Percentiles rank a stretch among this genome's conserved stretches.
Conservation (phyloP, 2,113 vertebrate species). For the Parotia lawesii region DNA sequence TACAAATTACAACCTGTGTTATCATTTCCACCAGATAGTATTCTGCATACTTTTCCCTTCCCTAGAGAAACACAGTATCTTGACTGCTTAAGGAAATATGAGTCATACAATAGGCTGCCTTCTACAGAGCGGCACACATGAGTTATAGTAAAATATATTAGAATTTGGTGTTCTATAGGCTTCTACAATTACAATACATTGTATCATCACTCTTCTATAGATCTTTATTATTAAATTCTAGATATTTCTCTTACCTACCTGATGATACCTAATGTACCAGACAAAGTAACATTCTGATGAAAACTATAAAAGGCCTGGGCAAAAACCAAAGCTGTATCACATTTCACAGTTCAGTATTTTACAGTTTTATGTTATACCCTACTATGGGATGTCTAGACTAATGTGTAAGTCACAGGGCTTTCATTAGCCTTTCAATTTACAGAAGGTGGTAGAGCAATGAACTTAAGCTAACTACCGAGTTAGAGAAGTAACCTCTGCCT, state of each 20-base stretch:
- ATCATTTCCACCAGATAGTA: constrained; percentile 9
- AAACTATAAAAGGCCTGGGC: background rate
- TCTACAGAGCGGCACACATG: constrained; percentile 32
- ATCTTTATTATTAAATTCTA: background rate
- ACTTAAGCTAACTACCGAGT: background rate
- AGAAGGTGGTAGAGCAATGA: background rate
- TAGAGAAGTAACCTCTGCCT: background rate
- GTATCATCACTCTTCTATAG: background rate
- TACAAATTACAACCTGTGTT: background rate
- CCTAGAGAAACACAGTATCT: constrained; percentile 49
- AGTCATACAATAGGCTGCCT: constrained; percentile 59
- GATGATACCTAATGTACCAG: background rate
- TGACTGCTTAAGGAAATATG: constrained; percentile 59
- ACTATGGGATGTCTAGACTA: background rate
- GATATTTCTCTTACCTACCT: background rate
- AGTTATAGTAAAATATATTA: constrained; percentile 59
- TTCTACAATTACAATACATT: constrained; percentile 47
- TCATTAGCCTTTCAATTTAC: background rate
- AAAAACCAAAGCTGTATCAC: background rate
- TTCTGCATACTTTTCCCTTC: background rate
- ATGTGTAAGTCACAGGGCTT: background rate
- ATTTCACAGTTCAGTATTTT: background rate
- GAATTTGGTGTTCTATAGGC: background rate
- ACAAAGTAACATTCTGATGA: background rate
- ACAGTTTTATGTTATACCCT: background rate